Conservation (phyloP, 2,888 invertebrate species). For the Dicycla oo region DNA sequence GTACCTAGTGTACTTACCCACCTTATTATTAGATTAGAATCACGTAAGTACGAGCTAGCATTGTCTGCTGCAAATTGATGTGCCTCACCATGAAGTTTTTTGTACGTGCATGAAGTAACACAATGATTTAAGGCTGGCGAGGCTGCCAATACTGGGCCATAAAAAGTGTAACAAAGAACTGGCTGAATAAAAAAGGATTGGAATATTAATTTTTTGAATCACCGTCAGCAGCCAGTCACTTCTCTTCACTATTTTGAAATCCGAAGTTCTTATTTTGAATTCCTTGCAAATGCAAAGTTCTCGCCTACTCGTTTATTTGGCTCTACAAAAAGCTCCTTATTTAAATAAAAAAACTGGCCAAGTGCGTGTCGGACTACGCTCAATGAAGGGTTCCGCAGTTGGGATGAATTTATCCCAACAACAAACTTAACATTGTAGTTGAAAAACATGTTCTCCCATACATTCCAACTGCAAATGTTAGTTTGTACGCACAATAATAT, state of each 20-base stretch:
- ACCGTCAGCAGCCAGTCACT: neutral
- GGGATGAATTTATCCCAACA: no score
- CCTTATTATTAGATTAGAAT: slow-evolving; percentile 72
- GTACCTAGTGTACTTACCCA: slow-evolving; percentile 48
- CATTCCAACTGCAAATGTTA: no score
- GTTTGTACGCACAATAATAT: no score
- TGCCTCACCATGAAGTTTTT: slow-evolving; percentile 55
- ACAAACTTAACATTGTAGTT: no score
- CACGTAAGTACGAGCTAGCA: slow-evolving; percentile 61
- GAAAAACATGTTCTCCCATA: no score
- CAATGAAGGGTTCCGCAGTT: no score
- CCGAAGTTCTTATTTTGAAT: neutral
- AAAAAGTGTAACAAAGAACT: slow-evolving; percentile 59
- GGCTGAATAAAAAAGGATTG: slow-evolving; percentile 32
- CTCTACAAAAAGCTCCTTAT: slow-evolving; percentile 19
- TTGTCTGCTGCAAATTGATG: slow-evolving; percentile 61
- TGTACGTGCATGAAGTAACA: slow-evolving; percentile 40
- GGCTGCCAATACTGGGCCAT: slow-evolving; percentile 52
- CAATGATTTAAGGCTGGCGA: slow-evolving; percentile 54
- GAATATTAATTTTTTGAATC: slow-evolving; percentile 27
- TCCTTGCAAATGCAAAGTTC: slow-evolving; percentile 1
- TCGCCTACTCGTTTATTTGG: slow-evolving; percentile 8
- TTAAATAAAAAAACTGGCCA: slow-evolving; percentile 53
- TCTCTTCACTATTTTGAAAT: slow-evolving; percentile 17
- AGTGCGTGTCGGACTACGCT: no score